A percentile compares a stretch with the other conserved stretches of the same genome.
Evolutionary conservation across 2,888 invertebrate species (phyloP).

Genomic region (Troilus luridus): DNA sequence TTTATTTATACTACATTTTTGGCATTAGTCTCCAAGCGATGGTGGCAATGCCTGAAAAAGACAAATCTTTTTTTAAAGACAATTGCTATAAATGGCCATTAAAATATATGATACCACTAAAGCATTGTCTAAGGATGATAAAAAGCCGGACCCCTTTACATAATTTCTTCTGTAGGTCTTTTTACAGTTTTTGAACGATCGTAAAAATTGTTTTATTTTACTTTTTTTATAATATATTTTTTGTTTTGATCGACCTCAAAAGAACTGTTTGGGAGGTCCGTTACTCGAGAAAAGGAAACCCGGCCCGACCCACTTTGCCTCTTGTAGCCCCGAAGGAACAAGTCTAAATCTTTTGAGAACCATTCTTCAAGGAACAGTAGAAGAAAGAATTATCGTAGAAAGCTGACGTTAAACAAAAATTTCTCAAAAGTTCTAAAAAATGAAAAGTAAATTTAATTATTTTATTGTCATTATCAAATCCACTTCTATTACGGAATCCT

Average conservation of each 20-base stretch:
- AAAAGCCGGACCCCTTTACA: not conserved
- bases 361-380: not conserved
- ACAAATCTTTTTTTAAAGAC: constrained; percentile 7
- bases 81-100: constrained; percentile 1
- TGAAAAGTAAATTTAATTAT: not conserved
- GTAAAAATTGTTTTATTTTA: not conserved
- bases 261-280: not conserved
- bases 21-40: constrained; percentile 42
- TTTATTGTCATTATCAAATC: not conserved
- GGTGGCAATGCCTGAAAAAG: constrained; percentile 52
- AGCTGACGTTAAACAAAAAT: not conserved
- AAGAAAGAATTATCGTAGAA: not conserved
- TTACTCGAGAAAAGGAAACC: not conserved
- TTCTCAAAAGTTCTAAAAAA: not conserved
- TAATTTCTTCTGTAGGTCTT: not conserved
- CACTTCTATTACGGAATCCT: no score
- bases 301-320: not conserved
- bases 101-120: not conserved
- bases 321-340: not conserved
- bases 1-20: not conserved
- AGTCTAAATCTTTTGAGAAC: not conserved
- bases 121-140: not conserved
- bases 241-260: not conserved
- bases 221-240: not conserved
- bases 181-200: not conserved